These are phyloP conservation scores for Lypha dubia DNA, from an alignment of 2,888 invertebrate species.

Conservation along the genomic window DNA sequence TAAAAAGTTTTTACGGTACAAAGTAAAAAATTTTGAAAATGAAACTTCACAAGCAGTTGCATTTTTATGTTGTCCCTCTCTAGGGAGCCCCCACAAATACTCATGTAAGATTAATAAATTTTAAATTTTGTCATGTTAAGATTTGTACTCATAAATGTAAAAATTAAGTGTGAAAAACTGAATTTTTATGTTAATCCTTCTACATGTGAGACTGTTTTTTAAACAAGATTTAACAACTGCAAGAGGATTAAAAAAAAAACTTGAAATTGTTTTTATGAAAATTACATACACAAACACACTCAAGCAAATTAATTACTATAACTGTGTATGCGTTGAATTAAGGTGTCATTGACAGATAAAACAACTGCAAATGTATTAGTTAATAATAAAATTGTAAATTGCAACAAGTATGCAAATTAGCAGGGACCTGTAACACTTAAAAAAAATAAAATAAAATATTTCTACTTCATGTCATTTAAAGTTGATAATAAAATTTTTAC, in stretches of 20 bases:
- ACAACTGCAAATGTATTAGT: slow-evolving; percentile 7
- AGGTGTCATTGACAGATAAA: slow-evolving; percentile 48
- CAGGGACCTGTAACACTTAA: background rate
- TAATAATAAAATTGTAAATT: background rate
- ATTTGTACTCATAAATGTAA: background rate
- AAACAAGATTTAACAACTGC: slow-evolving; percentile 32
- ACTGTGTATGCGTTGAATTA: background rate
- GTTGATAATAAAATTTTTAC: background rate
- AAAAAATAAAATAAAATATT: background rate
- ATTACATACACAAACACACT: slow-evolving; percentile 20
- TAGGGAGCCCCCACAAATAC: background rate
- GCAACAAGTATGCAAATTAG: slow-evolving; percentile 30
- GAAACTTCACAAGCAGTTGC: background rate
- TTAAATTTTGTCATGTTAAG: background rate
- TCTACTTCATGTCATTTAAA: background rate
- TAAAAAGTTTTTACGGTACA: too few relatives aligned
- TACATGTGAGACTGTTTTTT: slow-evolving; percentile 32
- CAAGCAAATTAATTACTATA: background rate
- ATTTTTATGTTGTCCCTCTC: background rate
- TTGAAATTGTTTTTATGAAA: slow-evolving; percentile 35
- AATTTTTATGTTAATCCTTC: slow-evolving; percentile 35
- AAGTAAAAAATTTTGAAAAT: too few relatives aligned
- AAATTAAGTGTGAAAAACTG: slow-evolving; percentile 5
- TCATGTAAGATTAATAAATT: background rate
- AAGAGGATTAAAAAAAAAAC: slow-evolving; percentile 43